A percentile compares a stretch with the other conserved stretches of the same genome.
Evolutionary conservation across 1,140 invertebrate species (phyloP).

Genomic region (Reticulitermes speratus): DNA sequence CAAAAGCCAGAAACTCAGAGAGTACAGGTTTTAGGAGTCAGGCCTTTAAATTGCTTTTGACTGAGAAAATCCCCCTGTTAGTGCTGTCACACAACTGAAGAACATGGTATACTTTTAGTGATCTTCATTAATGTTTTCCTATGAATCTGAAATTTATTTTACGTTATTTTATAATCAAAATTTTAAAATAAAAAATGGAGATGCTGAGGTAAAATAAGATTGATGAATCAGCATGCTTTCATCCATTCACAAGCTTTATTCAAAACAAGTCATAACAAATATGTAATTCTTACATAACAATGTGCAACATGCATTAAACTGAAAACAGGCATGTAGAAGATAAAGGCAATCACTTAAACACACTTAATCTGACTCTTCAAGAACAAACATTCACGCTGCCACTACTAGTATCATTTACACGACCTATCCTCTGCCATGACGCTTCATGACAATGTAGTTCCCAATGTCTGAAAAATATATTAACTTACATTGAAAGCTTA

Average conservation of each 20-base stretch:
- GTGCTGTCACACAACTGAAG: too few species aligned
- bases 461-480: background rate
- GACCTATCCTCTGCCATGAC: background rate
- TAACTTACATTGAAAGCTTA: background rate
- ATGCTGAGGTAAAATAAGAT: background rate
- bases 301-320: conserved; percentile 1
- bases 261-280: background rate
- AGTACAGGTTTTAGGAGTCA: too few species aligned
- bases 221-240: conserved; percentile 10
- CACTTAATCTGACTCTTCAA: background rate
- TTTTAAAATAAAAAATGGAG: too few species aligned
- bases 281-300: background rate
- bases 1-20: too few species aligned
- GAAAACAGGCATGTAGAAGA: background rate
- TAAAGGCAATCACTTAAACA: background rate
- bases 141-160: too few species aligned
- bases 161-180: too few species aligned
- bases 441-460: background rate
- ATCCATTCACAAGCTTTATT: conserved; percentile 8
- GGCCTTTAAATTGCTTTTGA: too few species aligned
- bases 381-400: background rate
- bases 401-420: background rate
- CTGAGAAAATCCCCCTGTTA: too few species aligned
- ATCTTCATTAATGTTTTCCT: too few species aligned
- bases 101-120: too few species aligned